Conservation (phyloP, 2,888 invertebrate species). For the Isoperla grammatica region DNA sequence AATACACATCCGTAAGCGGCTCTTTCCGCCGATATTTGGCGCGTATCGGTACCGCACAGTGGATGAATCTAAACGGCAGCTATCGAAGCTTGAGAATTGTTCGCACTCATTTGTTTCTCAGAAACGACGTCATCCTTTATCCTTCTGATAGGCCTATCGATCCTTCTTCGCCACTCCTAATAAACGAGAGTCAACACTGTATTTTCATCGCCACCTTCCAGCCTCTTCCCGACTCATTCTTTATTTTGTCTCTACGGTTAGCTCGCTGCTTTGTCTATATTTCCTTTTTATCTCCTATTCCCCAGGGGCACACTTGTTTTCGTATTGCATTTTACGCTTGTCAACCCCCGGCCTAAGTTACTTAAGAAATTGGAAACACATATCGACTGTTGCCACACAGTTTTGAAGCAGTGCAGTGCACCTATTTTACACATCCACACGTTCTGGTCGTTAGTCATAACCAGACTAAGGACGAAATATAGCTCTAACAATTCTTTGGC, state of each 20-base stretch:
- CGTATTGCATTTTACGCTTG: slow-evolving; percentile 16
- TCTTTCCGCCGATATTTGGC: too few species aligned
- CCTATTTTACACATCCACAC: too few species aligned
- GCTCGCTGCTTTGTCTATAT: slow-evolving; percentile 17
- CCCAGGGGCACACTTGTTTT: slow-evolving; percentile 10
- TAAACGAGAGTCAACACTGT: slow-evolving; percentile 12
- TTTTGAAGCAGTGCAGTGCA: too few species aligned
- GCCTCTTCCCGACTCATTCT: slow-evolving; percentile 6
- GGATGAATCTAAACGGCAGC: slow-evolving; percentile 4
- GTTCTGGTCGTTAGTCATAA: too few species aligned
- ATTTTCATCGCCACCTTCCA: slow-evolving; percentile 6
- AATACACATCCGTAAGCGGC: too few species aligned
- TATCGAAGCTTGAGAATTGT: slow-evolving; percentile 2
- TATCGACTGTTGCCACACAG: too few species aligned
- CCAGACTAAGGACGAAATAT: too few species aligned
- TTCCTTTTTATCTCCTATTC: slow-evolving; percentile 11
- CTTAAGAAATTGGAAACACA: neutral
- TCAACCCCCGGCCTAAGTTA: slow-evolving; percentile 10
- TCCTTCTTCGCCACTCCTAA: neutral
- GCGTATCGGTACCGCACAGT: too few species aligned
- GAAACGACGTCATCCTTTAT: slow-evolving; percentile 8
- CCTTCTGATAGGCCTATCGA: slow-evolving; percentile 1
- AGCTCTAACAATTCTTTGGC: too few species aligned
- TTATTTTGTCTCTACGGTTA: slow-evolving; percentile 5
- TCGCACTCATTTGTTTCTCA: slow-evolving; percentile 11